Evolutionary conservation across 2,113 vertebrate species (phyloP), one percentile per base, ranked within the genome.

Genomic region (Hemiscyllium ocellatum): DNA sequence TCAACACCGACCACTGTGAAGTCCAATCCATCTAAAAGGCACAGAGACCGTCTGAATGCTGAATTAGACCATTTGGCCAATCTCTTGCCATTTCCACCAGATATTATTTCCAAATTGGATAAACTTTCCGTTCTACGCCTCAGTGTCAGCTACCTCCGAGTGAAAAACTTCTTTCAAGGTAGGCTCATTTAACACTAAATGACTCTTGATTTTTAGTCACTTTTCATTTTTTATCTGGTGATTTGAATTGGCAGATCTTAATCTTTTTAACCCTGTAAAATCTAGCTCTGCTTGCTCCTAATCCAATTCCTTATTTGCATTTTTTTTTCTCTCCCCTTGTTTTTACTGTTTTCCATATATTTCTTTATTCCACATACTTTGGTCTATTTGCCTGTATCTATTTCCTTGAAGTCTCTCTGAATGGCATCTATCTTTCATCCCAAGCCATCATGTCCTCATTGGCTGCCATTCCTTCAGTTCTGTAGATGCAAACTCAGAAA

Each of bases 91-190:
- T 98, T 99, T 94, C 97, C 98, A 0, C 98, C 98, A 0, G 99
- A 99, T 78, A 97, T 99, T 96, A 98, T 99, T 97, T 98, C 99
- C 0, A 99, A 99, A 97, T 97, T 99, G 97, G 99, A 99, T 97
- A 99, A 99, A 96, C 98, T 99, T 26, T 99, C 99, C 0, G 98
- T 99, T 96, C 96, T 99, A 96, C 98, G 99, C 15, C 99, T 99
- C 0, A 99, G 99, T 0, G 99, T 99, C 96, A 99, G 99, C 97
- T 99, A 99, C 97, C 98, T 99, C 95, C 97, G 98, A 33, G 98
- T 99, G 97, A 99, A 99, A 97, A 99, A 98, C 96, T 99, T 99
- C 98, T 99, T 99, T 97, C 98, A 98, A 98, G 98, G 99, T 99
- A 98, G 97, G 96, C 89, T 37, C 24, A 17, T 83, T 68, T 47